phyloP scores from a whole-genome alignment of 2,888 invertebrate genomes.

The Pristionchus fissidentatus region DNA sequence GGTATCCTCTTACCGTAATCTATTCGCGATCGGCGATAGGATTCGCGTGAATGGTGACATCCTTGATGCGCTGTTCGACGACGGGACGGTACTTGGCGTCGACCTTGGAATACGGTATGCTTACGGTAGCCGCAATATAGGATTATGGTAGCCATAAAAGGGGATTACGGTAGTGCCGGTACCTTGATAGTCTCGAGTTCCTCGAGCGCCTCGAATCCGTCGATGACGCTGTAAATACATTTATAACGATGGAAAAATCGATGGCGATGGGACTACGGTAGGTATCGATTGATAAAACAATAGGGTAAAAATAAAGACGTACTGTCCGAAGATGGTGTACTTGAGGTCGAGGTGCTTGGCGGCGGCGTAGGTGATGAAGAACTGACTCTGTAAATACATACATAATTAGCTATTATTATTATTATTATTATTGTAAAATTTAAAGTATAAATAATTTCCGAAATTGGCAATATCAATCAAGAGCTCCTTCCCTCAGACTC shows the following conservation, averaged over 20 bases:
- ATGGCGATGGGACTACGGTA: not conserved
- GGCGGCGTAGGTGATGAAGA: constrained; percentile 93
- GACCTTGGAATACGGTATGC: constrained; percentile 77
- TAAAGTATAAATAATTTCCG: no score
- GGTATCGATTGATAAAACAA: not conserved
- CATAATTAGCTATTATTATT: no score
- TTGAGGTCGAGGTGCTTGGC: constrained; percentile 96
- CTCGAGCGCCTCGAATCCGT: constrained; percentile 95
- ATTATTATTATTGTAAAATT: no score
- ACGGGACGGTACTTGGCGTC: constrained; percentile 93
- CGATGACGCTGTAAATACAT: constrained; percentile 87
- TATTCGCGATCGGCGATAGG: constrained; percentile 83
- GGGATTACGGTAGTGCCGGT: not conserved
- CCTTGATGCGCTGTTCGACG: constrained; percentile 88
- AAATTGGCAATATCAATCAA: no score
- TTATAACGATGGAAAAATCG: not conserved
- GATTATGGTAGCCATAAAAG: not conserved
- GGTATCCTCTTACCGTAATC: not conserved
- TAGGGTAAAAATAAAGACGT: constrained; percentile 64
- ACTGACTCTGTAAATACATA: constrained; percentile 84
- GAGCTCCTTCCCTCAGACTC: no score
- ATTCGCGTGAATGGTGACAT: constrained; percentile 96
- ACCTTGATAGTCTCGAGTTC: constrained; percentile 92
- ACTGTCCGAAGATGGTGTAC: constrained; percentile 97
- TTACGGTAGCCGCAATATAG: not conserved